Percentiles rank a stretch among this genome's conserved stretches.
These are phyloP conservation scores for Hoplostethus atlanticus DNA, from an alignment of 2,797 vertebrate genomes.

Conservation along the genomic window DNA sequence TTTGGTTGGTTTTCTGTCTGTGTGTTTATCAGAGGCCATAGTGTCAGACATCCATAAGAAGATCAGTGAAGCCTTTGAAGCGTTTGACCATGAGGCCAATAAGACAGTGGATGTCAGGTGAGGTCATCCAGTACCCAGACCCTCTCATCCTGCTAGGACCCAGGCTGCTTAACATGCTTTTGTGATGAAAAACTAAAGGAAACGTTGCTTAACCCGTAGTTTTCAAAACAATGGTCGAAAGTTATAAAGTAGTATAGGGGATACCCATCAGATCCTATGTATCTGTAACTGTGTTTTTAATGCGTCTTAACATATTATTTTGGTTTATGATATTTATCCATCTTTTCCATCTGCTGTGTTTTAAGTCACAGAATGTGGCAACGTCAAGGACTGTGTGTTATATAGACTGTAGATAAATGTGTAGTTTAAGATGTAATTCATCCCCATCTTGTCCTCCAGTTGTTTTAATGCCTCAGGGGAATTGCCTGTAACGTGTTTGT, in stretches of 20 bases:
- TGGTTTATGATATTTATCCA: background rate
- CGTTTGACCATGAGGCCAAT: slow-evolving; percentile 90
- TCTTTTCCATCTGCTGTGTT: background rate
- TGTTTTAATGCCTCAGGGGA: background rate
- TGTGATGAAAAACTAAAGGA: background rate
- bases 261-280: background rate
- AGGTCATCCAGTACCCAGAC: slow-evolving; percentile 35
- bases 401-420: no score
- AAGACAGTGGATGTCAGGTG: slow-evolving; percentile 94
- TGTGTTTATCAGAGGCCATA: slow-evolving; percentile 76
- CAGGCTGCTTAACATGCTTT: background rate
- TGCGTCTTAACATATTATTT: background rate
- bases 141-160: background rate
- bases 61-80: slow-evolving; percentile 90
- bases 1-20: background rate
- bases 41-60: slow-evolving; percentile 85
- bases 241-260: background rate
- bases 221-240: background rate
- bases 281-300: background rate
- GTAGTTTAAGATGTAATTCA: no score
- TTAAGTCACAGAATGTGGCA: background rate
- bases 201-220: background rate
- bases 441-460: no score
- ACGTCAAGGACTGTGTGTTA: no score
- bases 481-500: slow-evolving; percentile 26